A percentile compares a stretch with the other conserved stretches of the same genome.
Conservation (phyloP, 2,113 vertebrate genomes). For the Ctenodactylus gundi region DNA sequence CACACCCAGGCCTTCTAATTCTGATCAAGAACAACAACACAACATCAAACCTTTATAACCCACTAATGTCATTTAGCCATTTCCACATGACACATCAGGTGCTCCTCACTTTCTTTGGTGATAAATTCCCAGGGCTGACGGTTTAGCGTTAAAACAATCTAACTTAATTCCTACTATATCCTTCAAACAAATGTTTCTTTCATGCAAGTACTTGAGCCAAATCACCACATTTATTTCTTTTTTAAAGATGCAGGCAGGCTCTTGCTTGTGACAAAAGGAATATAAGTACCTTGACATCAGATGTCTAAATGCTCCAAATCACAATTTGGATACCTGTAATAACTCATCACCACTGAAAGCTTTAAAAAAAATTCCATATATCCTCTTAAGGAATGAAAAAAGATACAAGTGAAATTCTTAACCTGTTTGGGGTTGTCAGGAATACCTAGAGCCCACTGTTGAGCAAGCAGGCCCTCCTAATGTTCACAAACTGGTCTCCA, state of each 20-base stretch:
- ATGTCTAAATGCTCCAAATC: constrained; percentile 3
- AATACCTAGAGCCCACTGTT: background rate
- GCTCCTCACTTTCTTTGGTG: background rate
- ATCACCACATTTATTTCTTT: background rate
- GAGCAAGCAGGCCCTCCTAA: background rate
- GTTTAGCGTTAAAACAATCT: background rate
- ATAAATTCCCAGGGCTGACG: background rate
- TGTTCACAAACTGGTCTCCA: background rate
- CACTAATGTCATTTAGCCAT: background rate
- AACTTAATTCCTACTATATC: background rate
- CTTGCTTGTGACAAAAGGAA: background rate
- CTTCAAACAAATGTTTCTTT: constrained; percentile 24
- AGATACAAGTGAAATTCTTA: background rate
- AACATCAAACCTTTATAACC: background rate
- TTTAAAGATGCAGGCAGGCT: background rate
- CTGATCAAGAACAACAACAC: background rate
- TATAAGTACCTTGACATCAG: background rate
- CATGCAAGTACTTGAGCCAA: background rate
- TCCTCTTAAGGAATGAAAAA: constrained; percentile 2
- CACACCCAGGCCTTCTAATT: background rate
- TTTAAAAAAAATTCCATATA: background rate
- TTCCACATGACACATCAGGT: background rate
- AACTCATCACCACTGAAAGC: background rate
- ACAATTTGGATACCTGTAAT: background rate
- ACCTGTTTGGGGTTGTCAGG: background rate